Base-by-base conservation (phyloP, 2,888 invertebrate genomes). In the Blastobasis adustella region DNA sequence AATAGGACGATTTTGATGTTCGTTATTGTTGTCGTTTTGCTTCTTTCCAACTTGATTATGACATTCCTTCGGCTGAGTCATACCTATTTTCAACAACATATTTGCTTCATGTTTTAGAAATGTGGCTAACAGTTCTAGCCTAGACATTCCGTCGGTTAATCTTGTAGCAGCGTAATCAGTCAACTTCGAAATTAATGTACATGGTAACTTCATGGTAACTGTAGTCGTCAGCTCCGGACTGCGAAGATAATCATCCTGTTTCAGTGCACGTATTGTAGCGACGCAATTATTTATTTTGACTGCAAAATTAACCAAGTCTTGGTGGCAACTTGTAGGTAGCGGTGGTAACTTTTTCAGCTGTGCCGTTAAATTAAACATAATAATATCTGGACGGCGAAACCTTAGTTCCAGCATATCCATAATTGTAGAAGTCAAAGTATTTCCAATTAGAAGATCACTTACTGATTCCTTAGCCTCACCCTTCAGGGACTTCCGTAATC, bases 401-500 rank as follows among this genome's bases (percentile, higher is more conserved):
- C 47, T 48, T 5, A 54, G 43, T 40, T 54, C 52, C 6, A 57
- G 46, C 2, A 54, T 52, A 10, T 54, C 49, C 51, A 55, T 57
- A 2, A 59, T 47, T 4, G n/a, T 45, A 37, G 46, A 47, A 6
- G 57, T 53, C 37, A 51, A 42, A 10, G 57, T 54, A 47, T 57
- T 55, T 6, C 56, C 54, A 23, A 57, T 59, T 4, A 49, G 52
- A n/a, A 62, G 47, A 10, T 54, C 55, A 2, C 56, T 52, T n/a
- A 62, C 62, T 6, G 59, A 55, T 36, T 62, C 62, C 42, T 47
- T 58, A 10, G 62, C 62, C 6, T 57, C 55, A 8, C 60, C 62
- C 45, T 52, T 49, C 9, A 62, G 50, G 0, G 58, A 56, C 37
- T 46, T 39, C 1, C 59, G 56, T 36, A 62, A 37, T 43, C 60